A percentile compares a stretch with the other conserved stretches of the same genome.
Evolutionary conservation across 2,888 invertebrate genomes (phyloP).

Genomic region (Hypena proboscidalis): DNA sequence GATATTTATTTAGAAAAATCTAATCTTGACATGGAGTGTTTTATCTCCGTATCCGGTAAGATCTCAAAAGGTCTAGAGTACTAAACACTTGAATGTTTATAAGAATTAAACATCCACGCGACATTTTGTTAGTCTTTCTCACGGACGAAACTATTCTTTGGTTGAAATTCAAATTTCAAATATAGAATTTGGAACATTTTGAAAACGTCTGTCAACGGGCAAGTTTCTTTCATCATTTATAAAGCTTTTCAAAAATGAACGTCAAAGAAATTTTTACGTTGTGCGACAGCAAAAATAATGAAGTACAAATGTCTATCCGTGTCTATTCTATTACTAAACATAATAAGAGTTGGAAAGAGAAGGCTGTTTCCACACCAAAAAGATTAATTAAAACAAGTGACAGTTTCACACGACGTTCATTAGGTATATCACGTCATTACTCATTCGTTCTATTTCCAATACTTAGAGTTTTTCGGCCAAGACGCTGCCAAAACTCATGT

Average conservation of each 20-base stretch:
- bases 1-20: conserved; percentile 72
- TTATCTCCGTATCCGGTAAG: conserved; percentile 73
- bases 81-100: conserved; percentile 53
- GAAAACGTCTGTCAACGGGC: conserved; percentile 35
- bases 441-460: conserved; percentile 79
- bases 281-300: conserved; percentile 61
- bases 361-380: conserved; percentile 53
- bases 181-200: conserved; percentile 21
- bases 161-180: conserved; percentile 20
- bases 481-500: conserved; percentile 72
- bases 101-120: conserved; percentile 56
- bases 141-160: conserved; percentile 54
- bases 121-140: conserved; percentile 68
- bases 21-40: conserved; percentile 70
- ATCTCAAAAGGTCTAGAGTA: conserved; percentile 44
- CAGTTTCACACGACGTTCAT: conserved; percentile 78
- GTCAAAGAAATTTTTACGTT: conserved; percentile 69
- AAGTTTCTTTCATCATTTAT: conserved; percentile 55
- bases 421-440: conserved; percentile 70
- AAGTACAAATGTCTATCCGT: conserved; percentile 64
- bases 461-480: conserved; percentile 70
- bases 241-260: conserved; percentile 55
- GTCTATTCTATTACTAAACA: conserved; percentile 59
- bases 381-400: conserved; percentile 76
- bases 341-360: conserved; percentile 43